phyloP scores from a whole-genome alignment of 1,140 invertebrate species.

The Drosophila ananassae region DNA sequence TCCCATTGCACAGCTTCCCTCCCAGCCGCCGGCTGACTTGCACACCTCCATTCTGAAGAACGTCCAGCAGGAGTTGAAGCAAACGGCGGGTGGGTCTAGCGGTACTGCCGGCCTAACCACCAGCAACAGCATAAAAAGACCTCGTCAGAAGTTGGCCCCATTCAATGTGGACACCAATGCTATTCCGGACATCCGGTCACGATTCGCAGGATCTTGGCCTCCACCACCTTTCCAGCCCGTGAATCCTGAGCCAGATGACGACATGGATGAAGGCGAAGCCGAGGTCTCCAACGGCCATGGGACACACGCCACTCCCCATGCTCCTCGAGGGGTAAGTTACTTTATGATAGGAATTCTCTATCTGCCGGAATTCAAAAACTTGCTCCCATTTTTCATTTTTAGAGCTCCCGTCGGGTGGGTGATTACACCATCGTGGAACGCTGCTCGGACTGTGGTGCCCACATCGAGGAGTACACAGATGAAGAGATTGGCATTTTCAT shows the following conservation, averaged over 20 bases:
- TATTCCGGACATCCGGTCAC: conserved; percentile 83
- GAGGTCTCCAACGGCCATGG: conserved; percentile 63
- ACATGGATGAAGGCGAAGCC: conserved; percentile 55
- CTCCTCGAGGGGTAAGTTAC: conserved; percentile 62
- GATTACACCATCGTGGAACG: conserved; percentile 89
- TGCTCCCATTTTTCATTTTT: conserved; percentile 29
- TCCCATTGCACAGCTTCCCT: conserved; percentile 32
- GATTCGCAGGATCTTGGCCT: conserved; percentile 81
- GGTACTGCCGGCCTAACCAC: conserved; percentile 12
- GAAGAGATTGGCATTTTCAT: conserved; percentile 98
- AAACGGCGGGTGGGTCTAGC: conserved; percentile 13
- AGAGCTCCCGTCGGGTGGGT: conserved; percentile 88
- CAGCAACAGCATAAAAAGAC: conserved; percentile 69
- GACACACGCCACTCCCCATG: conserved; percentile 33
- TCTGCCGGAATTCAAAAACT: no score
- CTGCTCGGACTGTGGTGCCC: conserved; percentile 91
- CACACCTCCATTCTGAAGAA: conserved; percentile 78
- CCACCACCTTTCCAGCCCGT: conserved; percentile 71
- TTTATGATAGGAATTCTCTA: no score
- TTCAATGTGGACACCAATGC: conserved; percentile 84
- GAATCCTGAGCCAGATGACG: conserved; percentile 68
- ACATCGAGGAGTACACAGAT: conserved; percentile 97
- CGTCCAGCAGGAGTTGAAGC: conserved; percentile 65
- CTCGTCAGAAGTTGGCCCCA: conserved; percentile 84
- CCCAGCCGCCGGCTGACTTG: conserved; percentile 66